A percentile compares a stretch with the other conserved stretches of the same genome.
phyloP scores from a whole-genome alignment of 1,140 invertebrate species.

The Hermetia illucens region DNA sequence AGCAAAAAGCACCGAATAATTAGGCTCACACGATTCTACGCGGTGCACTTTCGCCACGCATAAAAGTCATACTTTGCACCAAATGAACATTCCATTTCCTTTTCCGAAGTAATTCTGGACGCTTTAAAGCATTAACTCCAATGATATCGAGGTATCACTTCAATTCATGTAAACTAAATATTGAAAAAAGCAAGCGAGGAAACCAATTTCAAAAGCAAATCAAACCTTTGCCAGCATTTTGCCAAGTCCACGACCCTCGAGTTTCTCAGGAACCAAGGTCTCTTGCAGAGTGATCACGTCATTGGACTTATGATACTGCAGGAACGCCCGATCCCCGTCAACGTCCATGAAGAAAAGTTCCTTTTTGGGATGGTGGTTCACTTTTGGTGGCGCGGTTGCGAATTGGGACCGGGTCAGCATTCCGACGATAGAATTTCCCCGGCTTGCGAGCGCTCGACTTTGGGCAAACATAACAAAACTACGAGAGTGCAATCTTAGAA shows the following conservation, averaged over 20 bases:
- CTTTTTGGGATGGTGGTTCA: not conserved
- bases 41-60: no score
- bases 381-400: not conserved
- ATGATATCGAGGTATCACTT: no score
- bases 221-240: slow-evolving; percentile 45
- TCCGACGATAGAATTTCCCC: no score
- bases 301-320: slow-evolving; percentile 33
- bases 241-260: slow-evolving; percentile 46
- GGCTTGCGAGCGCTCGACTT: no score
- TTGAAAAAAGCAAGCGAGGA: slow-evolving; percentile 3
- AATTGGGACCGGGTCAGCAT: not conserved
- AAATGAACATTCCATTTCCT: not conserved
- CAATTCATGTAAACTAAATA: not conserved
- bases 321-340: slow-evolving; percentile 25
- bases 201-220: no score
- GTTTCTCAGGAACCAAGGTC: slow-evolving; percentile 41
- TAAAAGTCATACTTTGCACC: not conserved
- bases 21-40: no score
- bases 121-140: no score
- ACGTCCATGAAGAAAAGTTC: slow-evolving; percentile 1
- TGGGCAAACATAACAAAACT: no score
- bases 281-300: slow-evolving; percentile 39
- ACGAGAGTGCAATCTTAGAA: no score
- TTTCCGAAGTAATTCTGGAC: not conserved
- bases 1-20: no score